Evolutionary conservation across 1,140 invertebrate genomes (phyloP), one percentile per base, ranked within the genome.

Genomic region (Aphaenogaster rudis): DNA sequence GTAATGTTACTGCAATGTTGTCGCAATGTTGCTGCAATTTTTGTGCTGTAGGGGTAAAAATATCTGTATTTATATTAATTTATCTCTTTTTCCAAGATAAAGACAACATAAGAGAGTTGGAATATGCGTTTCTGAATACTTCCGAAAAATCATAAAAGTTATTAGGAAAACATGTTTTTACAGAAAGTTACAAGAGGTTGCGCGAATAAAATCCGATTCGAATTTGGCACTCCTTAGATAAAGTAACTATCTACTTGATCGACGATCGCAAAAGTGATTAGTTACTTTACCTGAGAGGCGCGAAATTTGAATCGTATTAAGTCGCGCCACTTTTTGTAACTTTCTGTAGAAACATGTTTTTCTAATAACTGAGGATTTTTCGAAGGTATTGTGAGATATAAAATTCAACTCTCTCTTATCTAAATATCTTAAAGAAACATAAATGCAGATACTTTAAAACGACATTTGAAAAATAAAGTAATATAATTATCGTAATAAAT

Each of bases 341-440:
- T 3, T 45, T 13, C n/a, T 48, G 11, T 67, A 67, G 4, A 48
- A 21, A 45, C 2, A 28, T 48, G 4, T 8, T 64, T 39, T 28
- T 11, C 4, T 48, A 67, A 67, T 67, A 48, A 67, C 9, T 6
- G 6, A 61, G 21, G 9, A 69, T 15, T 48, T 48, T 15, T 69
- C 42, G 9, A 69, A 50, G 0, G 1, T 69, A 67, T 48, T 48
- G 36, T 7, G 8, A 66, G 17, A 42, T 4, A 5, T 39, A 42
- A 66, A 66, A 21, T 36, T 15, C n/a, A 66, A 66, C 21, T 66
- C 11, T 42, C 63, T 39, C 21, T 21, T 66, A 66, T 66, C 7
- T n/a, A 66, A 66, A 39, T 39, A 39, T 66, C 17, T 66, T 66
- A 39, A 66, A 9, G 15, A 66, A 11, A 66, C n/a, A 64, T 64